These are phyloP conservation scores for Cololabis saira DNA, from an alignment of 2,113 vertebrate genomes.

Conservation along the genomic window DNA sequence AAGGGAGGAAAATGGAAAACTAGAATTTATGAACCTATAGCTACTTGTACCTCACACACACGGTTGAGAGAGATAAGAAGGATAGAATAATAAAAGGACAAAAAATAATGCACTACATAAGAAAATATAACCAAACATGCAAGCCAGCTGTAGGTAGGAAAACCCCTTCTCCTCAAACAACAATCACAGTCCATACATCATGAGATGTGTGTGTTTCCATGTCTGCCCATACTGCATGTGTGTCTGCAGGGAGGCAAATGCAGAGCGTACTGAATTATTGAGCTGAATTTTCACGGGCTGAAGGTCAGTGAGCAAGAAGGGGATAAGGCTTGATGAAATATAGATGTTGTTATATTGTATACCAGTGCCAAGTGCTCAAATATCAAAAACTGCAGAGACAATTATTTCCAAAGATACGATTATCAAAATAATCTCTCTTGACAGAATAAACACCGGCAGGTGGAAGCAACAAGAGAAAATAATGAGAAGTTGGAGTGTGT, in stretches of 20 bases:
- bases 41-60: constrained; percentile 1
- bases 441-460: constrained; percentile 23
- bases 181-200: constrained; percentile 70
- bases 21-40: constrained; percentile 26
- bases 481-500: constrained; percentile 3
- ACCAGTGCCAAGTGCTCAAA: constrained; percentile 60
- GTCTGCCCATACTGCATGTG: constrained; percentile 14
- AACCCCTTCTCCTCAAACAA: constrained; percentile 57
- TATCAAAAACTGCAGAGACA: constrained; percentile 54
- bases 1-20: constrained; percentile 34
- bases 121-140: constrained; percentile 48
- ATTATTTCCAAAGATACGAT: constrained; percentile 56
- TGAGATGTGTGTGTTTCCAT: constrained; percentile 15
- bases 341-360: constrained; percentile 82
- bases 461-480: constrained; percentile 8
- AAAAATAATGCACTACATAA: constrained; percentile 48
- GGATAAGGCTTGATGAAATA: constrained; percentile 79
- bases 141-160: constrained; percentile 58
- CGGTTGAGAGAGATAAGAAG: constrained; percentile 41
- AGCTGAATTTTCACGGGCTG: constrained; percentile 81
- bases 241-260: constrained; percentile 46
- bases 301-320: constrained; percentile 77
- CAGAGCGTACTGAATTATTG: constrained; percentile 82
- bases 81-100: constrained; percentile 25
- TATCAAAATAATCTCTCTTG: constrained; percentile 24